These are phyloP conservation scores for Spodoptera litura DNA, from an alignment of 1,140 invertebrate genomes.

Conservation along the genomic window DNA sequence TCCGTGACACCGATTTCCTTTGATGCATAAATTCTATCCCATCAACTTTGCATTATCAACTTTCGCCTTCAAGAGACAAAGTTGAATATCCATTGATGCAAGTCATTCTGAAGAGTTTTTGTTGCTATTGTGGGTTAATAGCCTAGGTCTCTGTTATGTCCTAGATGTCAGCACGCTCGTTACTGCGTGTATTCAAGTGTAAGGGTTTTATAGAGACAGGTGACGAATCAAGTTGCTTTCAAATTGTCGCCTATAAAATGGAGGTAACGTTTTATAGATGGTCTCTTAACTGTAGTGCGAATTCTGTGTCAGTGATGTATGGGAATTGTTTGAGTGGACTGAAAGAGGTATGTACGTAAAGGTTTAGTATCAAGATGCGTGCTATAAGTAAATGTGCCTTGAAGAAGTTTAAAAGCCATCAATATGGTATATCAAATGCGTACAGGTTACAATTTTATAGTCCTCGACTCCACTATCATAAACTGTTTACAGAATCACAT, in stretches of 20 bases:
- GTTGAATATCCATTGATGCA: conserved; percentile 19
- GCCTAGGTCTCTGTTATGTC: conserved; percentile 39
- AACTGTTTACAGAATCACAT: too few species aligned
- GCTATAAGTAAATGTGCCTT: too few species aligned
- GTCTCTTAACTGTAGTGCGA: not conserved
- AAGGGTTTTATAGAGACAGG: conserved; percentile 10
- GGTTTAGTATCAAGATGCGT: too few species aligned
- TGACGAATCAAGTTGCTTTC: conserved; percentile 31
- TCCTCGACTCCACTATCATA: too few species aligned
- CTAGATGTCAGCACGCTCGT: conserved; percentile 42
- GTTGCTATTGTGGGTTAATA: conserved; percentile 45
- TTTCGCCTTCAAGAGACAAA: not conserved
- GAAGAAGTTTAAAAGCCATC: too few species aligned
- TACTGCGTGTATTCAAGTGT: conserved; percentile 32
- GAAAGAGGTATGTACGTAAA: not conserved
- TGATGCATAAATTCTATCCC: conserved; percentile 32
- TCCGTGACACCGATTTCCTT: conserved; percentile 39
- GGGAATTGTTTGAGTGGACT: not conserved
- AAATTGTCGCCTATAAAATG: conserved; percentile 9
- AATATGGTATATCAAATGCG: too few species aligned
- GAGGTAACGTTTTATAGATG: not conserved
- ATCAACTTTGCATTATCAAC: conserved; percentile 13
- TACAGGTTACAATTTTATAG: too few species aligned
- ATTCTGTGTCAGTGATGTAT: not conserved
- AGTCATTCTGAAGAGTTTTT: conserved; percentile 37